Percentiles rank a stretch among this genome's conserved stretches.
Evolutionary conservation across 2,797 vertebrate species (phyloP).

Genomic region (Cyprinella venusta): DNA sequence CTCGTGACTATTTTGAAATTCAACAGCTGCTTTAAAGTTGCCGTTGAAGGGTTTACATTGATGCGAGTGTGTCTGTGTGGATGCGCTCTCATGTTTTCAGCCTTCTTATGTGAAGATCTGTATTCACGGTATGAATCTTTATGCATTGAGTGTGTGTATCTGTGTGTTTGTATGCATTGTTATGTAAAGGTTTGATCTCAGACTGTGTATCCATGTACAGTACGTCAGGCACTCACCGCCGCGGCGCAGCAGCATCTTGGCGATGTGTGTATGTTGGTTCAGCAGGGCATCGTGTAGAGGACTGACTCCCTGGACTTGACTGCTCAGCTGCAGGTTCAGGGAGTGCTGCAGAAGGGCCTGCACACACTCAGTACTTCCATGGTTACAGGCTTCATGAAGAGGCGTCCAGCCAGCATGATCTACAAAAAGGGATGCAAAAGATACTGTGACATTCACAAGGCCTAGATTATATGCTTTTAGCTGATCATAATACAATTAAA

Average conservation of each 20-base stretch:
- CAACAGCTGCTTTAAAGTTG: conserved; percentile 45
- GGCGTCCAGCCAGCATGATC: conserved; percentile 97
- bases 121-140: background rate
- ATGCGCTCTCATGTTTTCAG: conserved; percentile 16
- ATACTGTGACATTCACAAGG: conserved; percentile 11
- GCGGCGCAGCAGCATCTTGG: conserved; percentile 87
- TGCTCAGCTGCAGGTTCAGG: conserved; percentile 86
- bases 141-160: background rate
- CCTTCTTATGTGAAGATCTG: conserved; percentile 15
- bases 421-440: conserved; percentile 61
- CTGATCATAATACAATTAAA: background rate
- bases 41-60: conserved; percentile 20
- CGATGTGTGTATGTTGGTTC: conserved; percentile 88
- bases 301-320: conserved; percentile 90
- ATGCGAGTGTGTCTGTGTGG: background rate
- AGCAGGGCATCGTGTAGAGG: conserved; percentile 91
- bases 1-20: conserved; percentile 44
- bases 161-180: background rate
- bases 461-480: background rate
- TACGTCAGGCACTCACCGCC: conserved; percentile 68
- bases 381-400: conserved; percentile 97
- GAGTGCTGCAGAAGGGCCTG: conserved; percentile 86
- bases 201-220: conserved; percentile 38
- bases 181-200: conserved; percentile 4
- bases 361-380: conserved; percentile 91